Base-by-base conservation (phyloP, 2,888 invertebrate genomes). In the Poecilobothrus nobilitatus region DNA sequence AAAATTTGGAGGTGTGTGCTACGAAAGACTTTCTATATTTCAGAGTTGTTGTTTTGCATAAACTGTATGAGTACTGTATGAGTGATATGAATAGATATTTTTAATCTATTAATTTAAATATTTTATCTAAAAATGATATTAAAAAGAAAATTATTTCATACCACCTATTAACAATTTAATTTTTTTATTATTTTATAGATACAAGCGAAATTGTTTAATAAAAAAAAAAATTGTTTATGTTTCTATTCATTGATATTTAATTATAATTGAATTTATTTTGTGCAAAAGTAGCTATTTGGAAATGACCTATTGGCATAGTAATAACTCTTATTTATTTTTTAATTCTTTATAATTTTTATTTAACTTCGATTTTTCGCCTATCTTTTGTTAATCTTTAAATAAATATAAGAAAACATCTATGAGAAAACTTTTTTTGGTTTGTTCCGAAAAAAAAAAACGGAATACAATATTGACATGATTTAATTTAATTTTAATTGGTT, bases 401-500 rank as follows among this genome's bases (percentile, higher is more conserved):
- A 27, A 27, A 27, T 27, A 27, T 27, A 53, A 53, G 15, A 9
- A 15, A 53, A 53, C 53, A 53, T 53, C 53, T 53, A 53, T 53
- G 53, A 53, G 53, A 53, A 53, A 53, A 12, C 18, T 53, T 53
- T 41, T 15, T 41, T 41, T 41, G 41, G 41, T 12, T 41, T 41
- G 7, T 6, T 41, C 41, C 41, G 7, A 27, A n/a, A n/a, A n/a
- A 34, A 37, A 6, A 2, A 8, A 18, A 18, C 18, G 15, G 53
- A n/a, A n/a, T 18, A 53, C 9, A 53, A 53, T n/a, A n/a, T 53
- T 53, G 53, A 53, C 53, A 53, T 53, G 53, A 53, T 53, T 53
- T 53, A 53, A 53, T 53, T 53, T 53, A 53, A 53, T 53, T 53
- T 53, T 53, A 53, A 53, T 53, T 53, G 53, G 53, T 12, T 53